Evolutionary conservation across 2,113 vertebrate genomes (phyloP).

Genomic region (Numida meleagris): DNA sequence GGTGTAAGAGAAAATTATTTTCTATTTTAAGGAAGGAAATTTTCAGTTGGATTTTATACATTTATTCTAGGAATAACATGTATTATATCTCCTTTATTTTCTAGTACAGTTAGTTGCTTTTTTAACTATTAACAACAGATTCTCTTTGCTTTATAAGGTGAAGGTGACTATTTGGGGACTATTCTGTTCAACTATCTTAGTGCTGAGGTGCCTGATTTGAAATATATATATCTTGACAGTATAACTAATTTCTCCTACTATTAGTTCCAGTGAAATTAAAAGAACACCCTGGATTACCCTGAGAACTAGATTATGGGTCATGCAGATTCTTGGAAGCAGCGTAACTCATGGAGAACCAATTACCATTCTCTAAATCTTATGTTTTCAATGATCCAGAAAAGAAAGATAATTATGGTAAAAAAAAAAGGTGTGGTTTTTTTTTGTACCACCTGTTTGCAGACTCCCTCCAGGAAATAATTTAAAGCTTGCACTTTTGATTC

Average conservation of each 20-base stretch:
- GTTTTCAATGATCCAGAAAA: background rate
- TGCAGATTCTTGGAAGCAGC: background rate
- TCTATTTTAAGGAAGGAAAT: constrained; percentile 20
- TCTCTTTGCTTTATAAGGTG: background rate
- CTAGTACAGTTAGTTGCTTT: no score
- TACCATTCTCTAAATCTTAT: background rate
- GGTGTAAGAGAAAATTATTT: constrained; percentile 1
- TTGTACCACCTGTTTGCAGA: background rate
- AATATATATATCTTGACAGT: background rate
- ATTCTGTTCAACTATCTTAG: background rate
- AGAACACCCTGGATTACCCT: background rate
- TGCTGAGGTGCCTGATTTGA: background rate
- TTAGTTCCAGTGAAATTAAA: background rate
- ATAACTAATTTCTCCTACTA: background rate
- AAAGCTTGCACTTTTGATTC: background rate
- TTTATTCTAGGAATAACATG: constrained; percentile 6
- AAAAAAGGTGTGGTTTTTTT: no score
- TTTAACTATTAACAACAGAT: no score
- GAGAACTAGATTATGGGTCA: background rate
- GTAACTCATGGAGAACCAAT: background rate
- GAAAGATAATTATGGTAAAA: background rate
- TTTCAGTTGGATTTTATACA: constrained; percentile 10
- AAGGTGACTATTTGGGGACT: background rate
- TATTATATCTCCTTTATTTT: constrained; percentile 27
- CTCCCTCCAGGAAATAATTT: background rate